A percentile compares a stretch with the other conserved stretches of the same genome.
Conservation (phyloP, 2,797 vertebrate species). For the Rhynchotus rufescens region DNA sequence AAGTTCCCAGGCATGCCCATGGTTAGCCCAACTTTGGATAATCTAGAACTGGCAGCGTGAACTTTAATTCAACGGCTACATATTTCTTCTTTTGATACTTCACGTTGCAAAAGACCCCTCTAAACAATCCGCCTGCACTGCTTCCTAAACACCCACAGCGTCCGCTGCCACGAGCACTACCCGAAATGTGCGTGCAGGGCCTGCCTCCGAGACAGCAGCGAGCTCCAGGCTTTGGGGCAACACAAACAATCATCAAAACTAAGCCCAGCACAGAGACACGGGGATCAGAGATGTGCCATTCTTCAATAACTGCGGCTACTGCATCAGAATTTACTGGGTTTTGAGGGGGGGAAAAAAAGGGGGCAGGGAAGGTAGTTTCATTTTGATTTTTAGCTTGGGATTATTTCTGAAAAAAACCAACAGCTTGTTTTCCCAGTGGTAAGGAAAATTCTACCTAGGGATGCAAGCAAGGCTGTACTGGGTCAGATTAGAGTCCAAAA, state of each 20-base stretch:
- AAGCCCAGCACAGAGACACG: neutral
- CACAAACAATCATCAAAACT: neutral
- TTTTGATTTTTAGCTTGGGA: neutral
- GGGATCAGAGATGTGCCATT: neutral
- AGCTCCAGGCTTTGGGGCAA: neutral
- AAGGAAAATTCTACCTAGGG: conserved; percentile 21
- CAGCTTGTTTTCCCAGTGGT: neutral
- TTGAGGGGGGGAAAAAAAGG: neutral
- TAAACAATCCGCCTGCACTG: neutral
- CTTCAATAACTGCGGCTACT: neutral
- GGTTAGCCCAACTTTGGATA: neutral
- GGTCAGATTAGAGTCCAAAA: conserved; percentile 35
- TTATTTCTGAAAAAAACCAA: conserved; percentile 21
- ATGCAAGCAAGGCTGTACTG: neutral
- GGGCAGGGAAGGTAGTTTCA: neutral
- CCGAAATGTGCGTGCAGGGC: rapidly evolving
- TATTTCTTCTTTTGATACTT: neutral
- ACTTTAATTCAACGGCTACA: neutral
- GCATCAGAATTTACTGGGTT: neutral
- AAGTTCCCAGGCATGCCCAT: neutral
- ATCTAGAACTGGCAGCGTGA: neutral
- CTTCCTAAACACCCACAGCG: neutral
- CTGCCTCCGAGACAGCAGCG: neutral
- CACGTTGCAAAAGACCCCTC: neutral
- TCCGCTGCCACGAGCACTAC: neutral